Base-by-base conservation (phyloP, 2,797 vertebrate species). In the Anguilla megastoma region DNA sequence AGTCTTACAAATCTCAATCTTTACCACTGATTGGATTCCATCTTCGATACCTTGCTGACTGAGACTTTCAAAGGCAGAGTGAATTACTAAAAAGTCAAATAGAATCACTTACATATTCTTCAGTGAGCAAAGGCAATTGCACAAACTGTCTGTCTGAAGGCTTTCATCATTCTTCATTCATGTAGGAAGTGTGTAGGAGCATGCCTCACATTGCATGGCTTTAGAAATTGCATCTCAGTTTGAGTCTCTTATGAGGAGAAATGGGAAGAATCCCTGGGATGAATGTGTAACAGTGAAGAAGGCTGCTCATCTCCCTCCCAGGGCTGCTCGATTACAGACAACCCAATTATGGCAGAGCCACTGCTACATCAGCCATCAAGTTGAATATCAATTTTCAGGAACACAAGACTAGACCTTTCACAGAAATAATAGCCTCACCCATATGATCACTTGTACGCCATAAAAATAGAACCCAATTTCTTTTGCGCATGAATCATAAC, bases 71-170 rank as follows among this genome's bases (percentile, higher is more conserved):
- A 84, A 84, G 83, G 50, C 52, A 7, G 41, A 4, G 50, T 58
- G 85, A 60, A 86, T 86, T 69, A 86, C 24, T 33, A 60, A 58
- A 50, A 52, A 69, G 60, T 74, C 60, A 48, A 45, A 86, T 50
- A 85, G 18, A 86, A 69, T 80, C 86, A 87, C 86, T 80, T 80
- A 58, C 76, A 48, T 45, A n/a, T 83, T 87, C 8, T 63, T 45
- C 86, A 24, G 24, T 14, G 45, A 79, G 58, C 86, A 87, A 87
- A 87, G 76, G 86, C 79, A 50, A 87, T 79, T 52, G 45, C 71
- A 6, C 52, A 82, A 87, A 76, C 56, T 45, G 79, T 63, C 30
- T 14, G 18, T 27, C 30, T 48, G 76, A 30, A 14, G 27, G 79
- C 86, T 82, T 87, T 87, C 79, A 87, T 83, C 86, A 48, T 21